These are phyloP conservation scores for Pterocles burchelli DNA, from an alignment of 2,113 vertebrate species.

Conservation along the genomic window DNA sequence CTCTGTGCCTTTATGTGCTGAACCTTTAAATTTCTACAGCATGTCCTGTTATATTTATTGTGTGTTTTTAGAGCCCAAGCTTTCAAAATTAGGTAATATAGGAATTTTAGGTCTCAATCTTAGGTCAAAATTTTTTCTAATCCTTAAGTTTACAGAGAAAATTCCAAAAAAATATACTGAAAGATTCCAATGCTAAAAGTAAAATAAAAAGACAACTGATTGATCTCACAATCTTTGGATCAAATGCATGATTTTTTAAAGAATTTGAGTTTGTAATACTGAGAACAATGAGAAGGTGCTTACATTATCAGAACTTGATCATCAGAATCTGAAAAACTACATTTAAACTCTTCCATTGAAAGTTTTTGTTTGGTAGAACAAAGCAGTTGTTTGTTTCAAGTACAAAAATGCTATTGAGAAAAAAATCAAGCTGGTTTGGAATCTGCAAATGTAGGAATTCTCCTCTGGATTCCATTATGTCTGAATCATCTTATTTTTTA, in stretches of 20 bases:
- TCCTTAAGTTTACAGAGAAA: background rate
- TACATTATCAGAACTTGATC: background rate
- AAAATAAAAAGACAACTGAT: background rate
- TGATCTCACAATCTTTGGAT: background rate
- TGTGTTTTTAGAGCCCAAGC: background rate
- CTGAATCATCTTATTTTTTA: background rate
- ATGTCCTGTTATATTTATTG: background rate
- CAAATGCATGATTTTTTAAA: background rate
- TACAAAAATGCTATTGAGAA: conserved; percentile 29
- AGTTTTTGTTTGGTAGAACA: conserved; percentile 17
- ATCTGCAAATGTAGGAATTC: conserved; percentile 17
- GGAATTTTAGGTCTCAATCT: background rate
- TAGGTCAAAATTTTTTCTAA: background rate
- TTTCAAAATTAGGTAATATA: background rate
- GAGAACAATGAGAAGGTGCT: background rate
- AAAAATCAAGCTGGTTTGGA: conserved; percentile 29
- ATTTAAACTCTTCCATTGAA: background rate
- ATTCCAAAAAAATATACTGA: background rate
- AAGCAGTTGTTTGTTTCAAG: conserved; percentile 1
- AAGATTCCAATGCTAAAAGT: background rate
- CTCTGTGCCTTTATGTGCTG: background rate
- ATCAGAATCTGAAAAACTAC: background rate
- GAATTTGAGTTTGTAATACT: background rate
- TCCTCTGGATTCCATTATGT: conserved; percentile 20
- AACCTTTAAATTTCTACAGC: background rate